Evolutionary conservation across 2,888 invertebrate genomes (phyloP).

Genomic region (Agrochola lychnidis): DNA sequence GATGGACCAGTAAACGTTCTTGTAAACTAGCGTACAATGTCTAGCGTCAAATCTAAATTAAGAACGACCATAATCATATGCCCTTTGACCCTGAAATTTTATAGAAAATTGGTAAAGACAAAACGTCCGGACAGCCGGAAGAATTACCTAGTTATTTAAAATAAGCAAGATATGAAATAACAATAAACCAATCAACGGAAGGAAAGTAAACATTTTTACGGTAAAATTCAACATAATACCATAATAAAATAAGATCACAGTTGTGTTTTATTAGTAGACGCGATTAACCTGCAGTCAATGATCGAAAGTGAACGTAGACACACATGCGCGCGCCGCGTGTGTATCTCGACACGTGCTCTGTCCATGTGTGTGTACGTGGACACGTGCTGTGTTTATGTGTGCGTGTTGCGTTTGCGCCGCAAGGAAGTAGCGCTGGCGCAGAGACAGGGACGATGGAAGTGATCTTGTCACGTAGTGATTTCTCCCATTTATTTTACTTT

Average conservation of each 20-base stretch:
- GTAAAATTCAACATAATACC: constrained; percentile 26
- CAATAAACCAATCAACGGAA: constrained; percentile 35
- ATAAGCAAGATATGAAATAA: constrained; percentile 3
- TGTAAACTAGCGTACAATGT: too few species aligned
- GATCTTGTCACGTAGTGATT: constrained; percentile 59
- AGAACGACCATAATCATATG: neutral
- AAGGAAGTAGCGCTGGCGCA: constrained; percentile 72
- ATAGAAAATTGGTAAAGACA: neutral
- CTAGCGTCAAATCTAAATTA: too few species aligned
- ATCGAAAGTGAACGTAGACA: constrained; percentile 84
- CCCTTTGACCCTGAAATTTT: neutral
- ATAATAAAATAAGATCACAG: constrained; percentile 63
- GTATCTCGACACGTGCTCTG: constrained; percentile 57
- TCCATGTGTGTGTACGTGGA: constrained; percentile 36
- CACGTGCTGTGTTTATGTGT: constrained; percentile 56
- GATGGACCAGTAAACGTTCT: neutral
- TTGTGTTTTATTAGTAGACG: constrained; percentile 60
- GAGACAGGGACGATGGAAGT: constrained; percentile 67
- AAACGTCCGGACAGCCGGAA: neutral
- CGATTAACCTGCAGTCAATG: constrained; percentile 71
- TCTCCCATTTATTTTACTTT: constrained; percentile 46
- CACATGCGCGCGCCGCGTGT: constrained; percentile 55
- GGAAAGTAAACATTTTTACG: constrained; percentile 45
- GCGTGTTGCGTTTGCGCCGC: constrained; percentile 68
- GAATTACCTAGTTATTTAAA: neutral